Conservation (phyloP, 2,888 invertebrate species). For the Lithophane semibrunnea region DNA sequence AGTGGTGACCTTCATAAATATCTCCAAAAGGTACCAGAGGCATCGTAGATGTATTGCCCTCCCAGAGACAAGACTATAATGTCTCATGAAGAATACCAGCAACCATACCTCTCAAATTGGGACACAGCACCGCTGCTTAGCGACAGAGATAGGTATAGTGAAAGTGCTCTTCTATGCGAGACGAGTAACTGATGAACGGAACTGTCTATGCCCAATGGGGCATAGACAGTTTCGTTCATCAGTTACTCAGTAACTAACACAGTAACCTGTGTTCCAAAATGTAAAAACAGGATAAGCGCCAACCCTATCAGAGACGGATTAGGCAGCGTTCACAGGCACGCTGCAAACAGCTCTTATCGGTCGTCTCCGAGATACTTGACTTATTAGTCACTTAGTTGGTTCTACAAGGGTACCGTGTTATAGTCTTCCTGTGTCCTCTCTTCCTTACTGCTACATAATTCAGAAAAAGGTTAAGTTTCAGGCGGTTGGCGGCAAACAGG, state of each 20-base stretch:
- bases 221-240: no score
- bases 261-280: neutral
- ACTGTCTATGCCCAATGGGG: neutral
- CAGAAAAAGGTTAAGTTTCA: neutral
- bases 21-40: neutral
- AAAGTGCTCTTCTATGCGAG: neutral
- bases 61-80: neutral
- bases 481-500: neutral
- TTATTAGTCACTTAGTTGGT: slow-evolving; percentile 66
- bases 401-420: slow-evolving; percentile 8
- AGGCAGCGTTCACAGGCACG: slow-evolving; percentile 64
- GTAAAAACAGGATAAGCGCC: slow-evolving; percentile 1
- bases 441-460: neutral
- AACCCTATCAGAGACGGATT: slow-evolving; percentile 65
- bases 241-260: no score
- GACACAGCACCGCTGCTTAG: neutral
- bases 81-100: neutral
- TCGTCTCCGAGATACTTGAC: slow-evolving; percentile 60
- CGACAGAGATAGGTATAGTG: neutral
- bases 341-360: slow-evolving; percentile 68
- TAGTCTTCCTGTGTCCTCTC: slow-evolving; percentile 20
- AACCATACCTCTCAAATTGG: neutral
- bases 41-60: neutral
- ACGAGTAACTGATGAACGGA: neutral
- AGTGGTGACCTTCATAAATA: neutral